Percentiles rank a stretch among this genome's conserved stretches.
Evolutionary conservation across 2,113 vertebrate genomes (phyloP).

Genomic region (Zingel zingel): DNA sequence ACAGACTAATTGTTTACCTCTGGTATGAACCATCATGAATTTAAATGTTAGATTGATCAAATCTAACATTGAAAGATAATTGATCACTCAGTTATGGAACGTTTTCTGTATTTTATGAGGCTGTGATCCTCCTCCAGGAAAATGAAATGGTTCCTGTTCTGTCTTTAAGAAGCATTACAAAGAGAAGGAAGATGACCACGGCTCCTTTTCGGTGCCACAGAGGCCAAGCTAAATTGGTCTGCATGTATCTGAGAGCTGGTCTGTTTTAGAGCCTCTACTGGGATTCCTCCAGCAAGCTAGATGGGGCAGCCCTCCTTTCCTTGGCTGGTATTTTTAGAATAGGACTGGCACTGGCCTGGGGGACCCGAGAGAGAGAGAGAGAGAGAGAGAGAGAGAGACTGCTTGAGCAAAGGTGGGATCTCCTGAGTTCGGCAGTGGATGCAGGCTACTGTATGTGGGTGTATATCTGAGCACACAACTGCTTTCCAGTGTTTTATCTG

Average conservation of each 20-base stretch:
- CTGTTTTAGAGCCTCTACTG: constrained; percentile 71
- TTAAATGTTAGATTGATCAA: not conserved
- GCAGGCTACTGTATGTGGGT: constrained; percentile 58
- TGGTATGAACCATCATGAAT: constrained; percentile 1
- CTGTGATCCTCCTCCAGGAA: not conserved
- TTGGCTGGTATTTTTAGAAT: constrained; percentile 79
- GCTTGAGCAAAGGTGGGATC: constrained; percentile 63
- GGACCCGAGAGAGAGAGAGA: constrained; percentile 68
- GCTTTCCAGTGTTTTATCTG: constrained; percentile 24
- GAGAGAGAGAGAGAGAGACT: constrained; percentile 54
- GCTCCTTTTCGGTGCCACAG: constrained; percentile 57
- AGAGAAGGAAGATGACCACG: constrained; percentile 45
- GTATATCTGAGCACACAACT: constrained; percentile 39
- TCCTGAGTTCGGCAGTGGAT: constrained; percentile 46
- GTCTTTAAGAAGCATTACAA: constrained; percentile 35
- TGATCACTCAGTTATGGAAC: not conserved
- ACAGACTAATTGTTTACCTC: not conserved
- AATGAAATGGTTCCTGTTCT: not conserved
- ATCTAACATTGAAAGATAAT: not conserved
- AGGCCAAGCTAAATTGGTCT: constrained; percentile 74
- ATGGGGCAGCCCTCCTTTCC: constrained; percentile 77
- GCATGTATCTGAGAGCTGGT: constrained; percentile 55
- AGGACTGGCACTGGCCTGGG: constrained; percentile 70
- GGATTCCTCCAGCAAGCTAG: constrained; percentile 69
- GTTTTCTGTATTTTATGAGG: not conserved